phyloP scores from a whole-genome alignment of 2,888 invertebrate species.

The Drosophila neonasuta region DNA sequence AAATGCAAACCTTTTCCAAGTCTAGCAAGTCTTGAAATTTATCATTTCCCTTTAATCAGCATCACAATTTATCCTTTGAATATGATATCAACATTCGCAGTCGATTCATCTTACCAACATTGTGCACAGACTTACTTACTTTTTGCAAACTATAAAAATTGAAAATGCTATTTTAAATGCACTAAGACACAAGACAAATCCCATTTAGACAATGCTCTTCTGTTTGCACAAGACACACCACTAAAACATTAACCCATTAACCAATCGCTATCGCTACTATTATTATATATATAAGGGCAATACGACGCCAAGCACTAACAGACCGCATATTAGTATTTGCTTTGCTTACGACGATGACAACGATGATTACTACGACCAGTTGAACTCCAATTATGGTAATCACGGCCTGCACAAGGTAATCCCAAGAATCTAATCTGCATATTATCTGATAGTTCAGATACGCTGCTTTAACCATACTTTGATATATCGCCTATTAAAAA shows the following conservation, averaged over 20 bases:
- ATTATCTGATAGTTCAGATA: constrained; percentile 18
- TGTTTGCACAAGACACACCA: constrained; percentile 6
- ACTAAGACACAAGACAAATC: constrained; percentile 1
- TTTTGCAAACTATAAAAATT: too few relatives aligned
- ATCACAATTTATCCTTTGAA: background rate
- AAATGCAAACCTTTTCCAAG: too few relatives aligned
- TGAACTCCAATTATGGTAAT: constrained; percentile 43
- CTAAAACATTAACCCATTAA: constrained; percentile 54
- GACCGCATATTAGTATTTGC: constrained; percentile 80
- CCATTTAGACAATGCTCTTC: constrained; percentile 1
- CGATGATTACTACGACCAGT: constrained; percentile 65
- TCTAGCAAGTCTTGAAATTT: too few relatives aligned
- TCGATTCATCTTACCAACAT: background rate
- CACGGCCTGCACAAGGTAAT: constrained; percentile 67
- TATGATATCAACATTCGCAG: constrained; percentile 6
- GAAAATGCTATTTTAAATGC: constrained; percentile 1
- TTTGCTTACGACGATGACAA: constrained; percentile 80
- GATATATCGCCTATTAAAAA: constrained; percentile 16
- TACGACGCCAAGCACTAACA: constrained; percentile 74
- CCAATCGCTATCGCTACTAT: constrained; percentile 63
- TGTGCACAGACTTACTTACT: constrained; percentile 13
- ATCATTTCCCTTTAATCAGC: background rate
- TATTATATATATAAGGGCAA: constrained; percentile 64
- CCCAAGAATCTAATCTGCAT: constrained; percentile 22
- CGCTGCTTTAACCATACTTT: constrained; percentile 13